Percentiles rank a stretch among this genome's conserved stretches.
phyloP scores from a whole-genome alignment of 2,113 vertebrate genomes.

The Cebidichthys violaceus region DNA sequence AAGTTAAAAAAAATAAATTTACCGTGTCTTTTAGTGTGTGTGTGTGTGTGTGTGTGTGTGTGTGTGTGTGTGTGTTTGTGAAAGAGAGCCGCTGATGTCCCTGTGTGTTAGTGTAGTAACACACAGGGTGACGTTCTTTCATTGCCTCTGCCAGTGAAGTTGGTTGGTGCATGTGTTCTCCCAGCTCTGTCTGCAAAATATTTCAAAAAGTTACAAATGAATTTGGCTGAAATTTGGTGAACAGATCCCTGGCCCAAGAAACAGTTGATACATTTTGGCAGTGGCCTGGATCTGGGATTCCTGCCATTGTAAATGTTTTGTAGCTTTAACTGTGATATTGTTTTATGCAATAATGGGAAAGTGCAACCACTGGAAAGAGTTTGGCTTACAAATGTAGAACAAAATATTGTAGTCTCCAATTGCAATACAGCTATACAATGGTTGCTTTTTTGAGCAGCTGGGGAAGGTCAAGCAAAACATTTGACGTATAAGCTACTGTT shows the following conservation, averaged over 20 bases:
- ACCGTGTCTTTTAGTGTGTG: neutral
- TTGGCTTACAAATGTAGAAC: constrained; percentile 1
- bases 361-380: neutral
- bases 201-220: constrained; percentile 37
- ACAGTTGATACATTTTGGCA: constrained; percentile 20
- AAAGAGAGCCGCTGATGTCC: constrained; percentile 11
- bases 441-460: neutral
- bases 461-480: neutral
- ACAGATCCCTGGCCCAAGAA: constrained; percentile 23
- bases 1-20: constrained; percentile 15
- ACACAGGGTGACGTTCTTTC: constrained; percentile 29
- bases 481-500: too few species aligned
- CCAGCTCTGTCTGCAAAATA: constrained; percentile 35
- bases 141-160: constrained; percentile 31
- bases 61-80: constrained; percentile 10
- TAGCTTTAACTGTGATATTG: constrained; percentile 12
- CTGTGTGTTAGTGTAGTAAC: constrained; percentile 28
- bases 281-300: constrained; percentile 12
- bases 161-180: neutral
- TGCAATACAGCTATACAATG: neutral
- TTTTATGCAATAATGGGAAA: constrained; percentile 5
- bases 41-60: neutral
- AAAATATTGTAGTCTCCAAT: neutral
- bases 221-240: constrained; percentile 32
- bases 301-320: constrained; percentile 21